Base-by-base conservation (phyloP, 1,140 invertebrate genomes). In the Anoplophora glabripennis region DNA sequence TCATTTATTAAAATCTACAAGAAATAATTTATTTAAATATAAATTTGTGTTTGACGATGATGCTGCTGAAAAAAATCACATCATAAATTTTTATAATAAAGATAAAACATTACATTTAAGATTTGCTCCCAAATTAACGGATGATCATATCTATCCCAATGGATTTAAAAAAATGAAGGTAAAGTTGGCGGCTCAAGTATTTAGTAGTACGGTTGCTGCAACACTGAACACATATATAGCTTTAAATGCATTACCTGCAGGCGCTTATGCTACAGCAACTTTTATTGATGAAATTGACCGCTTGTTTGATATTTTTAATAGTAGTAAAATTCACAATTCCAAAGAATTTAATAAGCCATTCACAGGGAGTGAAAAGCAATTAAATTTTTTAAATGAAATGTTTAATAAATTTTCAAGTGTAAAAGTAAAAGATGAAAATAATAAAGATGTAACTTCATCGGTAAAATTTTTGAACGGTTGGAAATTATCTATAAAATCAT, bases 151-250 rank as follows among this genome's bases (percentile, higher is more conserved):
- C 3, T 60, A 66, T 55, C 69, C 69, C 11, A 71, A 68, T 48
- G 64, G 55, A 48, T 71, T 73, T 52, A 38, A 72, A 65, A 65
- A 65, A 63, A 73, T 69, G 69, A 58, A 52, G 46, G 68, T 71
- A n/a, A 66, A 67, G 57, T 59, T 66, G 9, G 70, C 69, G 8
- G 56, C 63, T 8, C 70, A 74, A 63, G 54, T 70, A 40, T 63
- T 72, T 7, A 74, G 71, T 55, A 12, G 48, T 15, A 59, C 55
- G n/a, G 69, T 71, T 14, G 63, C 66, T 17, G 62, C 54, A 45
- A 65, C 59, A 21, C 54, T 72, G 14, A 55, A 56, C 53, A 65
- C 66, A 15, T 66, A 62, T 28, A 47, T 59, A 35, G 18, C 55
- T 47, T 64, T 57, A 14, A 59, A 59, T 47, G 40, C 59, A 33